Evolutionary conservation across 2,797 vertebrate species (phyloP).

Genomic region (Cebuella pygmaea): DNA sequence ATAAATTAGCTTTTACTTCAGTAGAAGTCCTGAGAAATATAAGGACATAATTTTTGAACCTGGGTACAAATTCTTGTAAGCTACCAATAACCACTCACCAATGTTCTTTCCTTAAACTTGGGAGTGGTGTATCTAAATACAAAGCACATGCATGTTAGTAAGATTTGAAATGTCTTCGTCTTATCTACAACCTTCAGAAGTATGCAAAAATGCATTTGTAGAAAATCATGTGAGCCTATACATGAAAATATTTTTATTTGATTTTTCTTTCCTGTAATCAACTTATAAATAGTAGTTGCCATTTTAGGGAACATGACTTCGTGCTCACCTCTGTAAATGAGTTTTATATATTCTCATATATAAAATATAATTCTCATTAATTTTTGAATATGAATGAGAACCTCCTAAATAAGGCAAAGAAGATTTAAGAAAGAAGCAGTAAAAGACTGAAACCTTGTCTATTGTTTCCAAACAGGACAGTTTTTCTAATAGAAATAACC

Average conservation of each 20-base stretch:
- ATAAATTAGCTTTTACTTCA: constrained; percentile 79
- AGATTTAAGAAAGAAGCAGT: neutral
- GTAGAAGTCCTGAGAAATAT: constrained; percentile 70
- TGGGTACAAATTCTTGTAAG: constrained; percentile 54
- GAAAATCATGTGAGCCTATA: neutral
- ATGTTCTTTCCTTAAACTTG: constrained; percentile 24
- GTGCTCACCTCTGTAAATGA: neutral
- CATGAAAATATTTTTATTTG: constrained; percentile 55
- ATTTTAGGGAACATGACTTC: neutral
- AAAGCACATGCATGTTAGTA: constrained; percentile 26
- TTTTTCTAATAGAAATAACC: neutral
- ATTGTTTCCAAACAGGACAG: neutral
- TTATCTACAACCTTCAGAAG: constrained; percentile 52
- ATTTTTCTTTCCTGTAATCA: constrained; percentile 1
- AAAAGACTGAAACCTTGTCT: neutral
- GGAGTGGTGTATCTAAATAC: constrained; percentile 35
- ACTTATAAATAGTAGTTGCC: neutral
- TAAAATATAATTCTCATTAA: too few species aligned
- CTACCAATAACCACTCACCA: constrained; percentile 49
- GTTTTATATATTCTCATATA: too few species aligned
- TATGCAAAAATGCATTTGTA: constrained; percentile 40
- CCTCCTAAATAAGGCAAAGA: neutral
- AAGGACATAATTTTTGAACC: constrained; percentile 56
- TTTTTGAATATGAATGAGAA: neutral
- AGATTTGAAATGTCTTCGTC: constrained; percentile 60